Conservation (phyloP, 2,888 invertebrate species). For the Nomada lathburiana region DNA sequence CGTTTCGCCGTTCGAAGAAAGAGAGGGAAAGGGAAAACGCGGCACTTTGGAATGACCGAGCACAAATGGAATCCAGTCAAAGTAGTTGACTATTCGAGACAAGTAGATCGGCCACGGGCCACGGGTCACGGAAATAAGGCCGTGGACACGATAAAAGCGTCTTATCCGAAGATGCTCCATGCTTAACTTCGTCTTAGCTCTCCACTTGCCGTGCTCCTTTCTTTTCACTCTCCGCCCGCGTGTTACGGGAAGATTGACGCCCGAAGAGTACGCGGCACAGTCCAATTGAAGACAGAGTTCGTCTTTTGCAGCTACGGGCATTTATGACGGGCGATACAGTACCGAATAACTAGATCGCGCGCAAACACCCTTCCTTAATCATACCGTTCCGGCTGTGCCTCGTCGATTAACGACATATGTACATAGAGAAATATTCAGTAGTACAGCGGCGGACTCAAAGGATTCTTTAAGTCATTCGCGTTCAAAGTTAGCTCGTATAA, state of each 20-base stretch:
- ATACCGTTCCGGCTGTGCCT: background rate
- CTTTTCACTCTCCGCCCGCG: conserved; percentile 21
- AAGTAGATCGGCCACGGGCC: conserved; percentile 42
- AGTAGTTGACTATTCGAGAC: conserved; percentile 67
- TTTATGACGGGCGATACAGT: too few relatives aligned
- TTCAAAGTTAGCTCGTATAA: too few relatives aligned
- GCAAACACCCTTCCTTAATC: conserved; percentile 17
- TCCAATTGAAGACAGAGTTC: conserved; percentile 43
- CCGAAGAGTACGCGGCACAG: conserved; percentile 44
- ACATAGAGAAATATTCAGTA: background rate
- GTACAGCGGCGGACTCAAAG: background rate
- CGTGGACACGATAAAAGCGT: conserved; percentile 60
- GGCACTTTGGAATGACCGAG: conserved; percentile 32
- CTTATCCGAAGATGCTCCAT: conserved; percentile 63
- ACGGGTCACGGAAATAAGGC: conserved; percentile 65
- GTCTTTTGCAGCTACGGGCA: too few relatives aligned
- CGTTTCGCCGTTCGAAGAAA: background rate
- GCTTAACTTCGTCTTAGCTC: conserved; percentile 52
- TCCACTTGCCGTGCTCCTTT: background rate
- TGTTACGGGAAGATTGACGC: conserved; percentile 57
- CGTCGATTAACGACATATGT: background rate
- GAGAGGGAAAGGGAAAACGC: conserved; percentile 4
- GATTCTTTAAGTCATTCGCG: background rate
- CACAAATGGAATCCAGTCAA: conserved; percentile 59
- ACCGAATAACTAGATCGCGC: too few relatives aligned